Evolutionary conservation across 2,797 vertebrate species (phyloP).

Genomic region (Odontamblyopus rebecca): DNA sequence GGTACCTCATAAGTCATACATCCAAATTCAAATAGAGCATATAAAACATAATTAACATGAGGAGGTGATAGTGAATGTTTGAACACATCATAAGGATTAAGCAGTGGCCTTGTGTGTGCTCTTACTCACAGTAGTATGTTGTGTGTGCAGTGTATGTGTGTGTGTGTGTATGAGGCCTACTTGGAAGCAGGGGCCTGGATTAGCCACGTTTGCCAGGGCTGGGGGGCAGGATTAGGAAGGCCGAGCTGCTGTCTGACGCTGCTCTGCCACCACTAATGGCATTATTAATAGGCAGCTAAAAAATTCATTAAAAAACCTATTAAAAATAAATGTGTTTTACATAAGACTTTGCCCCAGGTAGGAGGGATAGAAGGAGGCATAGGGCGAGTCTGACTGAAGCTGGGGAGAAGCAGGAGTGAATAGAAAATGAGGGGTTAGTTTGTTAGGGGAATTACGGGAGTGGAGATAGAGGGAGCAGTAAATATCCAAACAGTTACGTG

Average conservation of each 20-base stretch:
- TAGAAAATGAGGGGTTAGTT: slow-evolving; percentile 86
- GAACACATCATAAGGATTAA: slow-evolving; percentile 57
- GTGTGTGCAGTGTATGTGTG: slow-evolving; percentile 33
- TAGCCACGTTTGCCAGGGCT: slow-evolving; percentile 94
- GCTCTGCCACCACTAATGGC: slow-evolving; percentile 99
- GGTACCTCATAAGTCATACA: neutral
- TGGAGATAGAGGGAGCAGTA: slow-evolving; percentile 63
- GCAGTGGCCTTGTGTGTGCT: slow-evolving; percentile 35
- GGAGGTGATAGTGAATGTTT: slow-evolving; percentile 46
- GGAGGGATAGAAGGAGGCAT: slow-evolving; percentile 74
- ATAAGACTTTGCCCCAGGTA: slow-evolving; percentile 99
- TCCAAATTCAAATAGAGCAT: slow-evolving; percentile 4
- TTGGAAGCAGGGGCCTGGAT: slow-evolving; percentile 92
- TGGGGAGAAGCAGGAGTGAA: slow-evolving; percentile 36
- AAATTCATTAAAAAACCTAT: slow-evolving; percentile 99
- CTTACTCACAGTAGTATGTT: slow-evolving; percentile 53
- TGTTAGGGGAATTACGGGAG: slow-evolving; percentile 88
- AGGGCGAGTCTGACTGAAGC: slow-evolving; percentile 33
- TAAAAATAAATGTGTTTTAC: slow-evolving; percentile 99
- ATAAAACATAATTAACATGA: slow-evolving; percentile 18
- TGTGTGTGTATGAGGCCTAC: slow-evolving; percentile 76
- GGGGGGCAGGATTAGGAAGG: slow-evolving; percentile 97
- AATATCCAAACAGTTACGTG: slow-evolving; percentile 54
- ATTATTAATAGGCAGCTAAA: slow-evolving; percentile 99
- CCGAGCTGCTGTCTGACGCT: slow-evolving; percentile 91